Conservation (phyloP, 1,140 invertebrate genomes). For the Probaryconus sp. region DNA sequence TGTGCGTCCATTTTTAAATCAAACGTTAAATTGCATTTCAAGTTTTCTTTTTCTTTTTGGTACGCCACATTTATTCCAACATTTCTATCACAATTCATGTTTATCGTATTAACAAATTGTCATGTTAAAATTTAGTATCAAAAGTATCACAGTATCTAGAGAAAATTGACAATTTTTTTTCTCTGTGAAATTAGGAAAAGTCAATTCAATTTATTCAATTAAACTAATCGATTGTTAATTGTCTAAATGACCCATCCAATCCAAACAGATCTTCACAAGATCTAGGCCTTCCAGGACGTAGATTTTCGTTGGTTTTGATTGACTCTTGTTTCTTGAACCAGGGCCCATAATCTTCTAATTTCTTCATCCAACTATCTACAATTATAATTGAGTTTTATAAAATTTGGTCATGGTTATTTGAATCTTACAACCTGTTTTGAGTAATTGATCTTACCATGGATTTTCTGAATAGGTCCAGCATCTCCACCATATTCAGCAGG, state of each 20-base stretch:
- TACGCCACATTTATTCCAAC: neutral
- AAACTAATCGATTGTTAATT: constrained; percentile 86
- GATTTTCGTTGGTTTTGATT: constrained; percentile 85
- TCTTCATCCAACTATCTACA: constrained; percentile 85
- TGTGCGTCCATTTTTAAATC: no score
- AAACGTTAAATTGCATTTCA: no score
- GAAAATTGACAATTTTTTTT: constrained; percentile 12
- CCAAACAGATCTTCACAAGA: constrained; percentile 89
- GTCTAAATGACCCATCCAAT: constrained; percentile 88
- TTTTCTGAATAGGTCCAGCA: constrained; percentile 83
- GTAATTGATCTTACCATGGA: constrained; percentile 80
- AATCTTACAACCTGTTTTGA: no score
- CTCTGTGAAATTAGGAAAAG: neutral
- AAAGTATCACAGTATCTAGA: constrained; percentile 23
- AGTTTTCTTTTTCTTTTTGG: no score
- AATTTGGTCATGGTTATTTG: neutral
- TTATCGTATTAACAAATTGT: neutral
- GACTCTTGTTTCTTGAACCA: constrained; percentile 88
- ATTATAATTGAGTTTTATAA: no score
- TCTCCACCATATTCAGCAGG: constrained; percentile 89
- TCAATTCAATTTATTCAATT: neutral
- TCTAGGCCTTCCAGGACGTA: constrained; percentile 87
- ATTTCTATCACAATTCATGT: constrained; percentile 13
- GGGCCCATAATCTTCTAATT: constrained; percentile 84
- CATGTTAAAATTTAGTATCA: constrained; percentile 11